These are phyloP conservation scores for Geococcyx californianus DNA, from an alignment of 2,113 vertebrate genomes.

Conservation along the genomic window DNA sequence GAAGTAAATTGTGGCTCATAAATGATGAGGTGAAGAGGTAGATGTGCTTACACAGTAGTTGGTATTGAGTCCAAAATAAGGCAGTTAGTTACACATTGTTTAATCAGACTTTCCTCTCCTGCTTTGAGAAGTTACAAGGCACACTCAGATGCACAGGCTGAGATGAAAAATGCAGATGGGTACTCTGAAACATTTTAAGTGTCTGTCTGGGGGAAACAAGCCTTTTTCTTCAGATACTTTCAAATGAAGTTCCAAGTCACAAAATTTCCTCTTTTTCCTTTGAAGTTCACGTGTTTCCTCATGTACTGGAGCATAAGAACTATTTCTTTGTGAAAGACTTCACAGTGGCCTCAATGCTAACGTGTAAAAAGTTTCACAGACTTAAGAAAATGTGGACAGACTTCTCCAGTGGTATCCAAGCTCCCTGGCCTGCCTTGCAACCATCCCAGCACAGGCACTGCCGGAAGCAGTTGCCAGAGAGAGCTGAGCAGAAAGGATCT, in stretches of 20 bases:
- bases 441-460: background rate
- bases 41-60: background rate
- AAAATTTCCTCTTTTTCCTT: background rate
- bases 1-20: background rate
- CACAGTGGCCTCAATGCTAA: background rate
- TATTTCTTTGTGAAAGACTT: background rate
- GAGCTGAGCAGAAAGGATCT: too few species aligned
- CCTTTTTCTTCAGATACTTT: conserved; percentile 3
- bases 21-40: background rate
- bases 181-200: conserved; percentile 14
- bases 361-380: background rate
- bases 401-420: background rate
- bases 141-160: background rate
- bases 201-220: background rate
- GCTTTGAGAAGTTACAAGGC: background rate
- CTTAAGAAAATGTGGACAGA: background rate
- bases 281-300: background rate
- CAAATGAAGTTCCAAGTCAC: background rate
- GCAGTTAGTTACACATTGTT: background rate
- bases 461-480: too few species aligned
- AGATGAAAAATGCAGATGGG: conserved; percentile 16
- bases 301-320: background rate
- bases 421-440: background rate
- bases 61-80: background rate
- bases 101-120: conserved; percentile 18